Evolutionary conservation across 2,113 vertebrate genomes (phyloP).

Genomic region (Odontesthes bonariensis): DNA sequence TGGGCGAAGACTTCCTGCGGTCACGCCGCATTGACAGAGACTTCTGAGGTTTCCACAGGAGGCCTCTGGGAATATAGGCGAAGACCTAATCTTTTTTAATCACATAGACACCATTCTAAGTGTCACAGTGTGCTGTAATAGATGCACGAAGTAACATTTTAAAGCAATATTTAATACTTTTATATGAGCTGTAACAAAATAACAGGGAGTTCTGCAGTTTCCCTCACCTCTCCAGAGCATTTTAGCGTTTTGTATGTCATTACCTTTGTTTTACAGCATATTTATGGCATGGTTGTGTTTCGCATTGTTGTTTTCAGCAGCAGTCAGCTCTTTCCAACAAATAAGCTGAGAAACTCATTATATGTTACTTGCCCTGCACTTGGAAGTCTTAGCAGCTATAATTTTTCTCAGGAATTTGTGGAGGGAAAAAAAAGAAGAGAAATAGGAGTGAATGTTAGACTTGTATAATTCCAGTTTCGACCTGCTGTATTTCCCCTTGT

Average conservation of each 20-base stretch:
- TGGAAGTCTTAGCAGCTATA: not conserved
- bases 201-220: not conserved
- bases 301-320: slow-evolving; percentile 4
- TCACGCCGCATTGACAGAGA: slow-evolving; percentile 1
- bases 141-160: slow-evolving; percentile 4
- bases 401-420: not conserved
- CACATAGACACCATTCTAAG: not conserved
- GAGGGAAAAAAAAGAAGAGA: not conserved
- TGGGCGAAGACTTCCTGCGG: slow-evolving; percentile 56
- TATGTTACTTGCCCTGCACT: slow-evolving; percentile 1
- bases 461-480: no score
- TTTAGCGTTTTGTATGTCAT: slow-evolving; percentile 2
- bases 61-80: not conserved
- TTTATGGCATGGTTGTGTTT: not conserved
- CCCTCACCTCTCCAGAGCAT: not conserved
- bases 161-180: not conserved
- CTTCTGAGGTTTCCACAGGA: slow-evolving; percentile 18
- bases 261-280: slow-evolving; percentile 13
- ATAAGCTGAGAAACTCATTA: not conserved
- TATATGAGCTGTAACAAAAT: slow-evolving; percentile 2
- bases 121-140: not conserved
- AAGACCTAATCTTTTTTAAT: not conserved
- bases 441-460: no score
- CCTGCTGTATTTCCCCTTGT: no score
- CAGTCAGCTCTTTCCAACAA: slow-evolving; percentile 10